Base-by-base conservation (phyloP, 2,113 vertebrate genomes). In the Burhinus bistriatus region DNA sequence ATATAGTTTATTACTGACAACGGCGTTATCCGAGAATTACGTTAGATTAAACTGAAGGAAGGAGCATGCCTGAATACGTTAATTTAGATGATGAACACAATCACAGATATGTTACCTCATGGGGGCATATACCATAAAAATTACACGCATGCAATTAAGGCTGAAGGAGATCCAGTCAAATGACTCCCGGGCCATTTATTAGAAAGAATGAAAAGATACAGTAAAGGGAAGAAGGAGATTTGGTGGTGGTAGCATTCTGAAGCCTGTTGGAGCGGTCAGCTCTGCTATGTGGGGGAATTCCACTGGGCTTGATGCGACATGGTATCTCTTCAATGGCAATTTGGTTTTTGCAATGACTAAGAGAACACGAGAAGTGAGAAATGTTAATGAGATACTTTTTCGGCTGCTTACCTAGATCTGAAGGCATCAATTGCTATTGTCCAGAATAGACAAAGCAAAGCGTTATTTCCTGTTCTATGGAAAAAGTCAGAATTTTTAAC, bases 141-240 rank as follows among this genome's bases (percentile, higher is more conserved):
- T 3, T 7, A 4, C 34, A 40, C 45, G 21, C 23, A 5, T 15
- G 12, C 42, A 73, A 15, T 6, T n/a, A 61, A 29, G 70, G 34
- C 27, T 52, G 54, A 58, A 55, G 27, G 12, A 68, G 26, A 58
- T 5, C 25, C 32, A 32, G 12, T 18, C 15, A 15, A 51, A 16
- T 1, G 7, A 47, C 29, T 26, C 21, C 21, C 2, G 0, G 27
- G 12, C 5, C 11, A n/a, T 55, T 77, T n/a, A 30, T 29, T 17
- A 55, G 12, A 44, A 84, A 84, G 10, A 71, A 72, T 5, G 2
- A 57, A 42, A 72, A 59, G 12, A n/a, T 11, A 17, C 5, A n/a
- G 15, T 3, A 40, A 64, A 51, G 16, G 15, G 15, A 9, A 25
- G 15, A 7, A 6, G 14, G 5, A 38, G 27, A 38, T 49, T 29